A percentile compares a stretch with the other conserved stretches of the same genome.
phyloP scores from a whole-genome alignment of 2,113 vertebrate species.

The Rhineura floridana region DNA sequence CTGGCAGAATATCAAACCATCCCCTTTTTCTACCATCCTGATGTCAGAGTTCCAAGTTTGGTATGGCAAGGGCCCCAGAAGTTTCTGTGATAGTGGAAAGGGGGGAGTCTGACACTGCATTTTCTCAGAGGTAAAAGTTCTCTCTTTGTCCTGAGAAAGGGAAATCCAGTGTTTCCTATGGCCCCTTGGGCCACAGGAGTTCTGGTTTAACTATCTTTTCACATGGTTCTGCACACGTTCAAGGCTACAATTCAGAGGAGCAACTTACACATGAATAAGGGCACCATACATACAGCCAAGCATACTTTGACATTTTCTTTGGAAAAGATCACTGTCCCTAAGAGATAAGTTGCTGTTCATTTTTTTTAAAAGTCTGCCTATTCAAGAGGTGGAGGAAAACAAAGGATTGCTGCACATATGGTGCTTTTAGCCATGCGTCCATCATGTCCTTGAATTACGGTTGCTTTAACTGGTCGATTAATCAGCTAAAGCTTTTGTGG shows the following conservation, averaged over 20 bases:
- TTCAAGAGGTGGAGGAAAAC: not conserved
- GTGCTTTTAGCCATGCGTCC: too few species aligned
- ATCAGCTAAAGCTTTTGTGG: not conserved
- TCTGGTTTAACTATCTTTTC: not conserved
- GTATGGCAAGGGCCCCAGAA: too few species aligned
- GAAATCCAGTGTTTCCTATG: not conserved
- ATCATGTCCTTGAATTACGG: not conserved
- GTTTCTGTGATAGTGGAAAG: too few species aligned
- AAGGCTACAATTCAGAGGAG: not conserved
- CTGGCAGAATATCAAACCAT: too few species aligned
- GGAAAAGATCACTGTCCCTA: not conserved
- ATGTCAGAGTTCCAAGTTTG: too few species aligned
- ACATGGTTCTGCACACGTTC: not conserved
- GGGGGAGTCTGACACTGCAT: too few species aligned
- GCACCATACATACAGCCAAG: too few species aligned
- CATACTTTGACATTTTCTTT: not conserved
- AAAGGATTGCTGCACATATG: not conserved
- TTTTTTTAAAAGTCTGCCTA: not conserved
- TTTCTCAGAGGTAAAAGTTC: not conserved
- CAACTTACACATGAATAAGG: not conserved
- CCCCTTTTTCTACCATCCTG: too few species aligned
- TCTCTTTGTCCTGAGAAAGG: not conserved
- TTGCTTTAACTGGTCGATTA: not conserved
- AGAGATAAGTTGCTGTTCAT: not conserved
- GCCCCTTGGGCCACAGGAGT: too few species aligned